phyloP scores from a whole-genome alignment of 2,113 vertebrate species.

The Cyprinodon brontotheroides region DNA sequence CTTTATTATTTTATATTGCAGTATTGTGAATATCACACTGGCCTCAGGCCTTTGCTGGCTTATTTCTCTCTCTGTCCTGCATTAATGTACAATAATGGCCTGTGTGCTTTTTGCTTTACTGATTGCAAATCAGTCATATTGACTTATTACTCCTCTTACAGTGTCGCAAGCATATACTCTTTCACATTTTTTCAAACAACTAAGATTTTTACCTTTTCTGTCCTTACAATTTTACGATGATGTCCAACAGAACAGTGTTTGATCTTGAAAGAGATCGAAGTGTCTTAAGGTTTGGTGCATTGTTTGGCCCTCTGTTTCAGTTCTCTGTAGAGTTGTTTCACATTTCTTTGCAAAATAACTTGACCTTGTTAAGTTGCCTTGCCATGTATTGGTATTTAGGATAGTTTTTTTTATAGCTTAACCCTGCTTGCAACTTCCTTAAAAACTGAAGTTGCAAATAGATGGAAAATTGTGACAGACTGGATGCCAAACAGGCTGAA shows the following conservation, averaged over 20 bases:
- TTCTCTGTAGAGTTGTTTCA: no score
- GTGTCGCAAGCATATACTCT: conserved; percentile 67
- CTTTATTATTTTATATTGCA: conserved; percentile 46
- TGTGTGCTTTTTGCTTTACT: conserved; percentile 57
- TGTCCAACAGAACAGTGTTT: neutral
- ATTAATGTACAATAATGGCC: conserved; percentile 36
- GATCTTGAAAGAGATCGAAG: neutral
- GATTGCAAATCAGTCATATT: conserved; percentile 63
- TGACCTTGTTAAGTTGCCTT: neutral
- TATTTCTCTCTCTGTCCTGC: conserved; percentile 67
- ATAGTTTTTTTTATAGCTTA: neutral
- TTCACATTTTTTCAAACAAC: neutral
- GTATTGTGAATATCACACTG: conserved; percentile 30
- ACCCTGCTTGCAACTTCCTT: neutral
- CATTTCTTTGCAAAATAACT: neutral
- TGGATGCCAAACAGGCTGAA: neutral
- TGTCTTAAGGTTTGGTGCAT: neutral
- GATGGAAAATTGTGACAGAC: no score
- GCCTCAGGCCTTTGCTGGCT: conserved; percentile 66
- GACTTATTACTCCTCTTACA: conserved; percentile 67
- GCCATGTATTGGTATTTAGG: no score
- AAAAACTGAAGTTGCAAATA: neutral
- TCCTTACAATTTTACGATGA: neutral
- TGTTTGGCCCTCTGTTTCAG: neutral
- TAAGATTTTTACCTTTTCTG: no score